Base-by-base conservation (phyloP, 1,140 invertebrate species). In the Hyphantria cunea region DNA sequence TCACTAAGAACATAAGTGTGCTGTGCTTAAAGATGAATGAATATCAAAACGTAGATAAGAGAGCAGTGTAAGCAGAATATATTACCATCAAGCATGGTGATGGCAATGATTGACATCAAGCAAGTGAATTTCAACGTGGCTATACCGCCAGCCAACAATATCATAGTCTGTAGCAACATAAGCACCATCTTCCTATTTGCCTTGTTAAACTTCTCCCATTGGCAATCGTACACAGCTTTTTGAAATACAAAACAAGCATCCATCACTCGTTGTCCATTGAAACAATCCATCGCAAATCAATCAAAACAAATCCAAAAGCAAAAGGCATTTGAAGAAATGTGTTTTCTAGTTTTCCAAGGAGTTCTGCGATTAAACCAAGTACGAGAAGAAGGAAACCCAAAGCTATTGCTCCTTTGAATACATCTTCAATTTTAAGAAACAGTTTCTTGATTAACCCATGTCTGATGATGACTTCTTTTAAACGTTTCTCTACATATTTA, bases 61-160 rank as follows among this genome's bases (percentile, higher is more conserved):
- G 66, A 13, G 82, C 68, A 3, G 79, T 80, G 34, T 82, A 84
- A n/a, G 77, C 73, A 0, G 83, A 84, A 34, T 84, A 86, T 15
- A 74, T 73, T 9, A 70, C 72, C 32, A 68, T 79, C 0, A n/a
- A n/a, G n/a, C n/a, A n/a, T n/a, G n/a, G n/a, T n/a, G n/a, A n/a
- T n/a, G n/a, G n/a, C n/a, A n/a, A 82, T 25, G 0, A 86, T 64
- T 7, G 70, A 61, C 80, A 82, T 83, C 0, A 86, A 41, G 31
- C 76, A 75, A 3, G 50, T 58, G 25, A 70, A 83, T 33, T 51
- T 75, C 25, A 84, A 55, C n/a, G 45, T 66, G 0, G 74, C 56
- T 5, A 86, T 59, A 7, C 82, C 78, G 9, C 82, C 82, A 7
- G 82, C 84, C 3, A 82, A 80, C 33, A 86, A 10, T 12, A 44